phyloP scores from a whole-genome alignment of 2,888 invertebrate genomes.

The Lepidocyrtinus sp. region DNA sequence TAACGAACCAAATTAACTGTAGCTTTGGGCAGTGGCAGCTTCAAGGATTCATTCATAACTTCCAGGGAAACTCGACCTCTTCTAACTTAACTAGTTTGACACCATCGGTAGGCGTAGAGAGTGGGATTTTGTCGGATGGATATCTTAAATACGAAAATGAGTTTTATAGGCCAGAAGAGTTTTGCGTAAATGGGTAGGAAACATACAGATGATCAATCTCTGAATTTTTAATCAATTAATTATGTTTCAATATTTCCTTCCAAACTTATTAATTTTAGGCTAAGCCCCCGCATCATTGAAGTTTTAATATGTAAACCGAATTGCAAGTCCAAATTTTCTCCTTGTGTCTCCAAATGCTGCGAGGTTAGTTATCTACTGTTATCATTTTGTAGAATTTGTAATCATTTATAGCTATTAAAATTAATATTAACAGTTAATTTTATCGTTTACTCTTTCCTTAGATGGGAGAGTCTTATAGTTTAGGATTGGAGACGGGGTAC shows the following conservation, averaged over 20 bases:
- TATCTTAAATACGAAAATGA: conserved; percentile 58
- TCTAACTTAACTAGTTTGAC: conserved; percentile 12
- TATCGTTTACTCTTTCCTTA: no score
- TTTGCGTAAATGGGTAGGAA: conserved; percentile 58
- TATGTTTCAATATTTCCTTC: not conserved
- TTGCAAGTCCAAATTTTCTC: conserved; percentile 54
- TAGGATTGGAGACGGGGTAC: conserved; percentile 50
- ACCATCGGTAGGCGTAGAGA: conserved; percentile 14
- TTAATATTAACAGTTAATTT: no score
- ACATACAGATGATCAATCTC: not conserved
- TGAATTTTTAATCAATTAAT: not conserved
- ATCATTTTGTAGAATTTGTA: no score
- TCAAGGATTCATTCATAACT: conserved; percentile 60
- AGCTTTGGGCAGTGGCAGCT: conserved; percentile 54
- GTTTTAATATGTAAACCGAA: conserved; percentile 59
- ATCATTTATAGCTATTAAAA: no score
- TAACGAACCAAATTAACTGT: conserved; percentile 37
- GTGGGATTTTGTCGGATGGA: conserved; percentile 51
- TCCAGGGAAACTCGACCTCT: conserved; percentile 38
- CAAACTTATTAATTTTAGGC: conserved; percentile 21
- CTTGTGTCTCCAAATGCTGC: conserved; percentile 61
- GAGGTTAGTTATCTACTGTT: no score
- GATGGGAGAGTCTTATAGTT: conserved; percentile 54
- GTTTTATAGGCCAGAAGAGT: conserved; percentile 56
- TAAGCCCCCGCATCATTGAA: conserved; percentile 61